Evolutionary conservation across 1,140 invertebrate species (phyloP), one percentile per base, ranked within the genome.

Genomic region (Ylistrum balloti): DNA sequence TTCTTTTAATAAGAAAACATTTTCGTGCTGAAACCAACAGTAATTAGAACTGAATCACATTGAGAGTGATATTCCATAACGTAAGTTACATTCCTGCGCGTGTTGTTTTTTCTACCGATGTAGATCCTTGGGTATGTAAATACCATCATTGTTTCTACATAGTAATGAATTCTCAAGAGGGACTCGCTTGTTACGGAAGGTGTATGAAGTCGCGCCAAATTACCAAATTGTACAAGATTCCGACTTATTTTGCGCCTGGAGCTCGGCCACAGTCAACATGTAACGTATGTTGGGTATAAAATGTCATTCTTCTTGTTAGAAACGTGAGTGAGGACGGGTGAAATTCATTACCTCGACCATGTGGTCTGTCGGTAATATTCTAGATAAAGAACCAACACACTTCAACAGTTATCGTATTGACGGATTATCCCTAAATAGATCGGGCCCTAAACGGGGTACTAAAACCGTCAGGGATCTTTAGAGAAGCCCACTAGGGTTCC

Each of bases 91-190:
- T 74, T 74, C 56, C 56, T 74, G 0, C 2, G 17, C 9, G 28
- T 11, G 22, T n/a, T 74, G 56, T 74, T 74, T 7, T 74, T 74
- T n/a, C 28, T 74, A 74, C n/a, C n/a, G 5, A 0, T n/a, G 22
- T 28, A 3, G 56, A 7, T 74, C 11, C 56, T 74, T 74, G 56
- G 56, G 56, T 74, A 74, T 74, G 56, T 28, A 17, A 74, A 74
- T 74, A 74, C 56, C 56, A 74, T 74, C 17, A 28, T n/a, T 28
- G 17, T 22, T 74, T 74, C 56, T 74, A n/a, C 56, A 74, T 74
- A 74, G 56, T 74, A 74, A 74, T 17, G 56, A n/a, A 74, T 74
- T 74, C 56, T n/a, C n/a, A 74, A 74, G 56, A n/a, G 56, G 56
- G 22, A 74, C 22, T 74, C 56, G 56, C 56, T 74, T 9, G 9